Conservation (phyloP, 2,113 vertebrate species). For the Toxotes chatareus region DNA sequence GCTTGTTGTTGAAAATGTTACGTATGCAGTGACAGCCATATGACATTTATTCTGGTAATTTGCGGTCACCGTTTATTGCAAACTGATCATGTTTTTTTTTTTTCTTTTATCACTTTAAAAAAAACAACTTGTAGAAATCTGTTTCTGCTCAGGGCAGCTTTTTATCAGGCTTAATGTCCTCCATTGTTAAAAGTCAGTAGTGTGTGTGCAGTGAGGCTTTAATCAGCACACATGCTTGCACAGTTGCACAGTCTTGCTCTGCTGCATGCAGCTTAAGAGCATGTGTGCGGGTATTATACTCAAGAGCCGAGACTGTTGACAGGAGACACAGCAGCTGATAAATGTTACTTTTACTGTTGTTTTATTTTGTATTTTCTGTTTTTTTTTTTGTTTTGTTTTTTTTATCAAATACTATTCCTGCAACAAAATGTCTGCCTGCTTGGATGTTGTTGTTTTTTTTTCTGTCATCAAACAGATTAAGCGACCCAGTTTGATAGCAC, state of each 20-base stretch:
- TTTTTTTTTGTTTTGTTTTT: slow-evolving; percentile 8
- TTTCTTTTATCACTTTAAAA: background rate
- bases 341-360: background rate
- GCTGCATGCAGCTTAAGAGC: slow-evolving; percentile 1
- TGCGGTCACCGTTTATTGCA: background rate
- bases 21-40: background rate
- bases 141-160: background rate
- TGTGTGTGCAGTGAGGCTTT: background rate
- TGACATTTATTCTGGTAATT: background rate
- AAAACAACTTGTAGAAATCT: background rate
- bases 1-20: background rate
- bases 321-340: slow-evolving; percentile 6
- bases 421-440: background rate
- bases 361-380: background rate
- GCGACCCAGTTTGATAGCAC: background rate
- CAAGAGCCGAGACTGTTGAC: background rate
- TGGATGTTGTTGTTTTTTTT: background rate
- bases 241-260: background rate
- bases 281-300: background rate
- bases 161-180: background rate
- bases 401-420: background rate
- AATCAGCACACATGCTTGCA: background rate
- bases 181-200: background rate
- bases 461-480: slow-evolving; percentile 18
- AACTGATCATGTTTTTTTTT: background rate